Conservation (phyloP, 2,797 vertebrate genomes). For the Morelia viridis region DNA sequence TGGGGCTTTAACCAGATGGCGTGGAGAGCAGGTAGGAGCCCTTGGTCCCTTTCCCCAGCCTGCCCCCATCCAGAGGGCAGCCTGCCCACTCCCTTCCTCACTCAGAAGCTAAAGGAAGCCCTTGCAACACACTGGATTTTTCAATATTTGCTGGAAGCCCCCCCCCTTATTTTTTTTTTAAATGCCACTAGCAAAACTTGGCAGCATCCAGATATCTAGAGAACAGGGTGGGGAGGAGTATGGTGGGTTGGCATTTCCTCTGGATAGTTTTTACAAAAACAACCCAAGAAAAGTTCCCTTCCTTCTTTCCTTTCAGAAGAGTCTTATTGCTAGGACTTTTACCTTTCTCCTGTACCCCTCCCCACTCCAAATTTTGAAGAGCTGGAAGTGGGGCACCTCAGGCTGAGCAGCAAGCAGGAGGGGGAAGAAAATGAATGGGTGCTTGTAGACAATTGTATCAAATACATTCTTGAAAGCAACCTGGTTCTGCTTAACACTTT, state of each 20-base stretch:
- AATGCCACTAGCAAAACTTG: slow-evolving; percentile 49
- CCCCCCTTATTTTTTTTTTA: not conserved
- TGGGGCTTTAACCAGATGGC: slow-evolving; percentile 68
- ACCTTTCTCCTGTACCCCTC: slow-evolving; percentile 7
- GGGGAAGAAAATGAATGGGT: slow-evolving; percentile 59
- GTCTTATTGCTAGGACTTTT: slow-evolving; percentile 27
- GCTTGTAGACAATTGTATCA: slow-evolving; percentile 56
- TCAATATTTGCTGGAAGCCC: slow-evolving; percentile 9
- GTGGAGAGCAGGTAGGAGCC: slow-evolving; percentile 74
- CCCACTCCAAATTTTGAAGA: slow-evolving; percentile 31
- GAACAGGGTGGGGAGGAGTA: not conserved
- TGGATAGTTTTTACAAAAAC: not conserved
- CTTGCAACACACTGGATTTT: slow-evolving; percentile 8
- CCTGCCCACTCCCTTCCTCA: slow-evolving; percentile 4
- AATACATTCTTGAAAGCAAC: slow-evolving; percentile 66
- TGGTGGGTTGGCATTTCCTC: slow-evolving; percentile 21
- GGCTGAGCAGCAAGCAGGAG: not conserved
- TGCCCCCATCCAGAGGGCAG: slow-evolving; percentile 34
- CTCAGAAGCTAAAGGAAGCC: slow-evolving; percentile 31
- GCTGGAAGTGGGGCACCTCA: slow-evolving; percentile 30
- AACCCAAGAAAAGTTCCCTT: not conserved
- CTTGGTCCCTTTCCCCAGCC: slow-evolving; percentile 37
- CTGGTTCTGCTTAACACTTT: slow-evolving; percentile 66
- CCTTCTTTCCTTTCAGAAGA: not conserved
- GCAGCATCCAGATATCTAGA: slow-evolving; percentile 35